Conservation (phyloP, 2,113 vertebrate genomes). For the Cromileptes altivelis region DNA sequence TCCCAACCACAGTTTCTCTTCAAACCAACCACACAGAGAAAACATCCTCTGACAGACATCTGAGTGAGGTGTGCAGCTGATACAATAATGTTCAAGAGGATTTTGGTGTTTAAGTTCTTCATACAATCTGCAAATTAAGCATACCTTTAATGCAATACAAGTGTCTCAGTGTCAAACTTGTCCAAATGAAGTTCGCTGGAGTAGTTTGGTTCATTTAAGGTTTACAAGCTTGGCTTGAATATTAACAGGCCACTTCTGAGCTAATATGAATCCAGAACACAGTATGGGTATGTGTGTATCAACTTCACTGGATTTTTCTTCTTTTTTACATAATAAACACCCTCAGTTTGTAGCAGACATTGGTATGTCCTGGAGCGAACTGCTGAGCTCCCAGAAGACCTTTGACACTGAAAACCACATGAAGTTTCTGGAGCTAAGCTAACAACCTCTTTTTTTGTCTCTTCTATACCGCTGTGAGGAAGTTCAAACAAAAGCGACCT, state of each 20-base stretch:
- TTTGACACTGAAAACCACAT: constrained; percentile 65
- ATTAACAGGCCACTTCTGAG: constrained; percentile 11
- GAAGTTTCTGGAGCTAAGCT: constrained; percentile 54
- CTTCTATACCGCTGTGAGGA: constrained; percentile 58
- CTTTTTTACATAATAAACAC: constrained; percentile 6
- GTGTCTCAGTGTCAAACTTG: neutral
- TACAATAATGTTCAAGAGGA: neutral
- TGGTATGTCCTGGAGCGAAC: constrained; percentile 41
- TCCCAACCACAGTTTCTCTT: constrained; percentile 21
- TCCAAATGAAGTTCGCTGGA: neutral
- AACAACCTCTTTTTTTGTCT: constrained; percentile 61
- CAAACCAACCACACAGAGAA: constrained; percentile 22
- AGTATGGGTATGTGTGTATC: neutral
- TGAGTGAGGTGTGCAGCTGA: constrained; percentile 8
- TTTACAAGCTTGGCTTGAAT: constrained; percentile 36
- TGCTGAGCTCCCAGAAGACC: constrained; percentile 50
- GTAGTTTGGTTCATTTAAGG: neutral
- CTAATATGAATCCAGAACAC: neutral
- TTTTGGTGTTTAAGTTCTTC: neutral
- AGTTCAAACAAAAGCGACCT: constrained; percentile 85
- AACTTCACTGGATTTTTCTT: neutral
- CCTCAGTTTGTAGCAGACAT: neutral
- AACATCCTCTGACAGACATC: neutral
- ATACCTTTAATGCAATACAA: neutral
- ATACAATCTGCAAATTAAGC: neutral